Evolutionary conservation across 2,113 vertebrate genomes (phyloP).

Genomic region (Macaca nemestrina): DNA sequence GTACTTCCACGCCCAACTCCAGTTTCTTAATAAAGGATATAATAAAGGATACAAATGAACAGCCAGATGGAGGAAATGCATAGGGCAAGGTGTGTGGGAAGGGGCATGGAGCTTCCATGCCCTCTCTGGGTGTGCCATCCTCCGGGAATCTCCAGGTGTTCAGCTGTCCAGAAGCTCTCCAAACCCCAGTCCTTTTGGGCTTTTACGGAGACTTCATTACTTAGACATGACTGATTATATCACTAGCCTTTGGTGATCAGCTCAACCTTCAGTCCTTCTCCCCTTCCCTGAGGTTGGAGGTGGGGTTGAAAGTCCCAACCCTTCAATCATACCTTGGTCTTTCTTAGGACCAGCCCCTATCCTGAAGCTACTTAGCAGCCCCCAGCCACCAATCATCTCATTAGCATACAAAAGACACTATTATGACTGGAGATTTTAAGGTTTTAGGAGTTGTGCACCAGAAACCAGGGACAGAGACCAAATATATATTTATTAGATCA

Average conservation of each 20-base stretch:
- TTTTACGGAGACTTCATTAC: background rate
- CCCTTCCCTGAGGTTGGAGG: too few relatives aligned
- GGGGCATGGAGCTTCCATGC: too few relatives aligned
- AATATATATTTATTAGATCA: background rate
- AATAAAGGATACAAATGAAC: background rate
- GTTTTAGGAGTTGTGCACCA: background rate
- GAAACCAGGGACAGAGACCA: background rate
- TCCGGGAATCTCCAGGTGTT: background rate
- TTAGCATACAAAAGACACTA: background rate
- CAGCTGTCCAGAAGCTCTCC: background rate
- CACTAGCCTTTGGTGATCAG: background rate
- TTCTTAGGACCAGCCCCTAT: background rate
- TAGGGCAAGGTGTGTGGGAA: background rate
- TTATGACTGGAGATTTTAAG: background rate
- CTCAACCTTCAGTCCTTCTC: background rate
- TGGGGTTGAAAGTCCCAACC: too few relatives aligned
- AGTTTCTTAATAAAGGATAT: background rate
- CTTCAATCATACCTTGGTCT: background rate
- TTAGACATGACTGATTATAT: background rate
- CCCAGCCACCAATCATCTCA: background rate
- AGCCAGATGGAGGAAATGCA: background rate
- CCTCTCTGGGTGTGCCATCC: background rate
- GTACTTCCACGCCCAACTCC: too few relatives aligned
- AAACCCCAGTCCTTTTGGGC: background rate
- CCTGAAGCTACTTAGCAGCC: background rate